Evolutionary conservation across 2,888 invertebrate species (phyloP).

Genomic region (Calliphora vomitoria): DNA sequence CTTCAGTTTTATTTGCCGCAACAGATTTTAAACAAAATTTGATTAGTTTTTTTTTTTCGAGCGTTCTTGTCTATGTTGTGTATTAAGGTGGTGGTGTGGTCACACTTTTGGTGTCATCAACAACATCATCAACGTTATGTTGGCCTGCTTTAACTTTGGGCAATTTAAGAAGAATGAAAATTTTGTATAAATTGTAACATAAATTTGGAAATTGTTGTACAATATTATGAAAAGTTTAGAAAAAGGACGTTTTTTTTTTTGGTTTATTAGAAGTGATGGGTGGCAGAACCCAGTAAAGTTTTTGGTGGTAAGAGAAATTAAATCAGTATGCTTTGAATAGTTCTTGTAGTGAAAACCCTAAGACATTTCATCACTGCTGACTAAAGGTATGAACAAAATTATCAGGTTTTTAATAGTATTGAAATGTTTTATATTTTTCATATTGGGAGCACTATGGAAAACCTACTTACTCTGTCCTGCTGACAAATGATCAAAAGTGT

Average conservation of each 20-base stretch:
- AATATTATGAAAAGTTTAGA: conserved; percentile 42
- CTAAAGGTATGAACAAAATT: too few relatives aligned
- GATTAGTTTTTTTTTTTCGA: conserved; percentile 54
- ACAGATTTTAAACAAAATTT: conserved; percentile 71
- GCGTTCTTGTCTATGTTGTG: background rate
- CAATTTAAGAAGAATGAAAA: conserved; percentile 15
- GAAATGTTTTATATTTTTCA: too few relatives aligned
- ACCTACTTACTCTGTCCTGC: too few relatives aligned
- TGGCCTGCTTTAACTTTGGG: background rate
- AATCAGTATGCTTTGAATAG: too few relatives aligned
- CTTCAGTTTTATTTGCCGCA: conserved; percentile 51
- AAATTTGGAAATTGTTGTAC: conserved; percentile 28
- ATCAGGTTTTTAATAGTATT: too few relatives aligned
- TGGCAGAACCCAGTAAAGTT: conserved; percentile 16
- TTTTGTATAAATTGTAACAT: conserved; percentile 24
- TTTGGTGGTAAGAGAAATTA: background rate
- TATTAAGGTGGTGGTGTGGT: conserved; percentile 4
- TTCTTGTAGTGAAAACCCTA: too few relatives aligned
- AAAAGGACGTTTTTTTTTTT: background rate
- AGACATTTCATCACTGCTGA: too few relatives aligned
- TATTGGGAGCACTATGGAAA: too few relatives aligned
- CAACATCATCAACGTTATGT: conserved; percentile 45
- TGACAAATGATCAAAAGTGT: too few relatives aligned
- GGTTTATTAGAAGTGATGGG: background rate
- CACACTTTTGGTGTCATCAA: conserved; percentile 61